Conservation (phyloP, 2,113 vertebrate species). For the Chamaetylas fuelleborni region DNA sequence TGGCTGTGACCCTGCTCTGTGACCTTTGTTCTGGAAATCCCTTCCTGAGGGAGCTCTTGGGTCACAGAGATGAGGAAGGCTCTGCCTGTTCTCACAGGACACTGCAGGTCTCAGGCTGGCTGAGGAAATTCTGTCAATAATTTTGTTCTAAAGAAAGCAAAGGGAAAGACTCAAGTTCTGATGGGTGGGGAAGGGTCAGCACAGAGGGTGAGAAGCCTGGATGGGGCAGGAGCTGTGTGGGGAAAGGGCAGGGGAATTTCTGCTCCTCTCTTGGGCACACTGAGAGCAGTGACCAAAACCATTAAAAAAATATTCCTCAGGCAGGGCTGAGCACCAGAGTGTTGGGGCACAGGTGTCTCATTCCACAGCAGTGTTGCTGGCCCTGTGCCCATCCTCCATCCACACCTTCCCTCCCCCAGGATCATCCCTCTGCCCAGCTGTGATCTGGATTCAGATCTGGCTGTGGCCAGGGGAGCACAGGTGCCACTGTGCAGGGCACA, state of each 20-base stretch:
- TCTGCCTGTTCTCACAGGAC: not conserved
- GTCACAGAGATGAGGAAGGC: not conserved
- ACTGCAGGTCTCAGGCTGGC: not conserved
- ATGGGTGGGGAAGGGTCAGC: not conserved
- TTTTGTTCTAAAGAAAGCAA: not conserved
- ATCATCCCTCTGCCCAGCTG: not conserved
- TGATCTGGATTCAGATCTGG: not conserved
- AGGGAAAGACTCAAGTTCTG: rapidly evolving
- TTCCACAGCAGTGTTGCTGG: not conserved
- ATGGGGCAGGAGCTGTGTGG: not conserved
- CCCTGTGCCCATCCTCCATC: not conserved
- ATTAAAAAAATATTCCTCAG: not conserved
- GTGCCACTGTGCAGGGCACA: not conserved
- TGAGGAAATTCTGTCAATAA: not conserved
- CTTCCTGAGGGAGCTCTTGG: not conserved
- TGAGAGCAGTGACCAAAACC: not conserved
- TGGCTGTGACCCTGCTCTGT: not conserved
- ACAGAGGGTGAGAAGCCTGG: not conserved
- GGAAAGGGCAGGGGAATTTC: not conserved
- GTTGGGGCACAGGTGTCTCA: not conserved
- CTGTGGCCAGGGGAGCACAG: not conserved
- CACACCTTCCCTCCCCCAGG: not conserved
- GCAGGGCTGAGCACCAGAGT: not conserved
- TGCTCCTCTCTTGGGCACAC: not conserved
- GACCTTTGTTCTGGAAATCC: not conserved